Evolutionary conservation across 37 sponge, comb jelly and placozoan species (phyloP), one percentile per base, ranked within the genome.

Genomic region (Tethya wilhelma): DNA sequence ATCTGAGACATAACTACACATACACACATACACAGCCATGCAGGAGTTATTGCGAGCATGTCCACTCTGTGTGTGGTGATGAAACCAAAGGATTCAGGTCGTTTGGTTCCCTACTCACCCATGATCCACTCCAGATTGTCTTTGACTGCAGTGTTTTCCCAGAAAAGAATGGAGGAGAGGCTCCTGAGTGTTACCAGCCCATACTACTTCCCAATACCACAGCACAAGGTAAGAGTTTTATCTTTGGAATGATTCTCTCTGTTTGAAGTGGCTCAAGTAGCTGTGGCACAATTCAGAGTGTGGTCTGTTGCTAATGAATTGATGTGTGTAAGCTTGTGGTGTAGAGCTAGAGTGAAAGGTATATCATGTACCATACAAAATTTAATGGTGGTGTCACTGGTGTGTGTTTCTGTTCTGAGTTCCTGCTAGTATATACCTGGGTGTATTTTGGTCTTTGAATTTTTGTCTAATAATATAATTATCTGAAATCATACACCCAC

Each of bases 111-210:
- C 25, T 45, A 2, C 22, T 75, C 19, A 43, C 39, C 2, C 20
- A 58, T 36, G 49, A 29, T 31, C 68, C 65, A 1, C 11, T 78
- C 0, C n/a, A 44, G 71, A 71, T 57, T 4, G 25, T 62, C 7
- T 79, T 68, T 8, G 41, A 87, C 63, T 87, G 88, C 43, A 31
- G n/a, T n/a, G 12, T 14, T 19, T 64, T 87, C 20, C 88, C 88
- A 9, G 74, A 73, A 28, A 23, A 65, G 2, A 64, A 65, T 32
- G 83, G 66, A 64, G 83, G 83, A 2, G 56, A 64, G 8, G 49
- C 74, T 25, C 83, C 83, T 2, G 83, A 82, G 64, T 82, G 83
- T 55, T 82, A 36, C 74, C 25, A 64, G 3, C 83, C 63, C 26
- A 38, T 64, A 7, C 38, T n/a, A 19, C 3, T 2, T 23, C 40